Evolutionary conservation across 1,140 invertebrate species (phyloP), one percentile per base, ranked within the genome.

Genomic region (Nephila pilipes): DNA sequence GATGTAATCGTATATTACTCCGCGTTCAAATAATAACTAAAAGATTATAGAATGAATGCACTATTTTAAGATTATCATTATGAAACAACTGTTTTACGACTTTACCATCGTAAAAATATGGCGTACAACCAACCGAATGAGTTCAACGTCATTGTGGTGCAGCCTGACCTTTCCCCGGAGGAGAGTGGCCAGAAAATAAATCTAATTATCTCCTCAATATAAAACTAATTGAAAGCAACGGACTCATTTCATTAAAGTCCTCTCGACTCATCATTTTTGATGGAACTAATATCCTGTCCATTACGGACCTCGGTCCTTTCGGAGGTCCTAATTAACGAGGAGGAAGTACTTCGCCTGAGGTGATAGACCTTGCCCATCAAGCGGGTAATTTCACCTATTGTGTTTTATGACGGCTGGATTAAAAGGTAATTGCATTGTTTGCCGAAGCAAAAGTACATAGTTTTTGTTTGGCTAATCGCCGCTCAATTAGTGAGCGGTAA

Each of bases 151-250:
- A 69, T 14, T 69, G 12, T 18, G 14, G 12, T 8, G 32, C 65
- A 10, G 25, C 65, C 16, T 69, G 65, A 32, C 65, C 65, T 69
- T 29, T 69, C 65, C 25, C 29, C 32, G 3, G 25, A 32, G 25
- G 25, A n/a, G 63, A 65, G 63, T 14, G 63, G 32, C 22, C 69
- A 16, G 18, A 10, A 54, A 54, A 20, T 83, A n/a, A 38, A 83
- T 83, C 80, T 54, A 83, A 83, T 83, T 83, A 83, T 83, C 80
- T 20, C 8, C 80, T 36, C 38, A 54, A 46, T 69, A 69, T 69
- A 69, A 38, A 83, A 83, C 46, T 83, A 83, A 83, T 83, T 83
- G 80, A 83, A 83, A 83, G 20, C 80, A 83, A 38, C 38, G 80
- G 80, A 83, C 80, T 83, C 38, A n/a, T 83, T 83, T 83, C 80